A percentile compares a stretch with the other conserved stretches of the same genome.
Conservation (phyloP, 1,140 invertebrate species). For the Drosophila dunni region DNA sequence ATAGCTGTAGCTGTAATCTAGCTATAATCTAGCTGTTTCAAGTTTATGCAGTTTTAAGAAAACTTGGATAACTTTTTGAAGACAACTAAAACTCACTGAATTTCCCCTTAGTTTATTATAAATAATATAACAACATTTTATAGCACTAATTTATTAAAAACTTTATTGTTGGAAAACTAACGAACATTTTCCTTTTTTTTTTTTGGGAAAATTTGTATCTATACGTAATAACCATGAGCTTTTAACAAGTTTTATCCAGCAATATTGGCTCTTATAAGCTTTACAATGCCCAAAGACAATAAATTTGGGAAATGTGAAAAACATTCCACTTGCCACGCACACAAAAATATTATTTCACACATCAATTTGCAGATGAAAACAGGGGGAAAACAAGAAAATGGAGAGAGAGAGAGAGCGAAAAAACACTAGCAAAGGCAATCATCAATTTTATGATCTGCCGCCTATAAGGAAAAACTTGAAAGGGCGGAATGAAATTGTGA, state of each 20-base stretch:
- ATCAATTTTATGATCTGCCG: slow-evolving; percentile 39
- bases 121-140: no score
- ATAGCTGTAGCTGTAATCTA: no score
- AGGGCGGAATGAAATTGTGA: slow-evolving; percentile 6
- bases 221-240: neutral
- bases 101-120: no score
- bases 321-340: slow-evolving; percentile 17
- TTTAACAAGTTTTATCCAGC: slow-evolving; percentile 1
- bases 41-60: no score
- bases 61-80: no score
- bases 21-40: no score
- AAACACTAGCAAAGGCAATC: slow-evolving; percentile 14
- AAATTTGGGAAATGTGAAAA: slow-evolving; percentile 14
- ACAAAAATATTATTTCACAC: slow-evolving; percentile 35
- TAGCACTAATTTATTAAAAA: no score
- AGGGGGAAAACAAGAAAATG: slow-evolving; percentile 3
- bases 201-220: no score
- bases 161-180: no score
- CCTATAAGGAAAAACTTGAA: slow-evolving; percentile 29
- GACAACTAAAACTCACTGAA: no score
- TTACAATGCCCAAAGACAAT: neutral
- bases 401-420: slow-evolving; percentile 10
- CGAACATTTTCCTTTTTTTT: no score
- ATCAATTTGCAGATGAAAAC: slow-evolving; percentile 26
- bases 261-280: neutral